phyloP scores from a whole-genome alignment of 2,797 vertebrate genomes.

The Platyrinchus mystaceus region DNA sequence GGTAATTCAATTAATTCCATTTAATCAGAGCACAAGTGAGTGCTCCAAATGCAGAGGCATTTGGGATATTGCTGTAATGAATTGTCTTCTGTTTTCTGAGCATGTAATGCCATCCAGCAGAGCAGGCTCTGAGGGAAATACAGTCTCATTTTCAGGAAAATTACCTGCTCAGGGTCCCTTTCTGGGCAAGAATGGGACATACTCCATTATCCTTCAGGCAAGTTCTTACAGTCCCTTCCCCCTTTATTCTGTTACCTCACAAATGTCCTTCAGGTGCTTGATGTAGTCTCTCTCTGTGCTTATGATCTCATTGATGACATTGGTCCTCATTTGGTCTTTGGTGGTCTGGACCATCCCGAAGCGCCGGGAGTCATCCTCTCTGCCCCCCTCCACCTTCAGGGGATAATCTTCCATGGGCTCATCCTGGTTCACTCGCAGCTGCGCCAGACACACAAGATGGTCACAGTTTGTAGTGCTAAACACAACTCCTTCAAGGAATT shows the following conservation, averaged over 20 bases:
- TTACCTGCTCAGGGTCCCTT: not conserved
- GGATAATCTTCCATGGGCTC: slow-evolving; percentile 89
- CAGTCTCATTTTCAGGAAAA: not conserved
- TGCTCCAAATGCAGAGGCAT: not conserved
- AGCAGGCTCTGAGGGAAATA: not conserved
- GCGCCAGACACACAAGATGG: not conserved
- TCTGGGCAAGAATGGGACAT: not conserved
- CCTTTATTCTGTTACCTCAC: slow-evolving; percentile 80
- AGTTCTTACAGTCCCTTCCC: not conserved
- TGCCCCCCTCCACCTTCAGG: slow-evolving; percentile 76
- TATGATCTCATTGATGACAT: slow-evolving; percentile 96
- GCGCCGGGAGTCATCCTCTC: slow-evolving; percentile 69
- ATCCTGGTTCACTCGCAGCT: slow-evolving; percentile 95
- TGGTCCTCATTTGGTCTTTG: slow-evolving; percentile 96
- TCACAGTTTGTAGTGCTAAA: not conserved
- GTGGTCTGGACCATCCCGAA: slow-evolving; percentile 85
- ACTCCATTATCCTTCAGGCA: not conserved
- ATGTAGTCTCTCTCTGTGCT: slow-evolving; percentile 96
- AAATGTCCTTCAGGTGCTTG: slow-evolving; percentile 95
- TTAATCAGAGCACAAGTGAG: not conserved
- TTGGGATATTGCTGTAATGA: not conserved
- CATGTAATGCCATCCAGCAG: not conserved
- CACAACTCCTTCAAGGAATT: not conserved
- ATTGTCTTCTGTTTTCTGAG: not conserved
- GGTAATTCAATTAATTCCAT: slow-evolving; percentile 34